These are phyloP conservation scores for Merodon equestris DNA, from an alignment of 2,888 invertebrate species.

Conservation along the genomic window DNA sequence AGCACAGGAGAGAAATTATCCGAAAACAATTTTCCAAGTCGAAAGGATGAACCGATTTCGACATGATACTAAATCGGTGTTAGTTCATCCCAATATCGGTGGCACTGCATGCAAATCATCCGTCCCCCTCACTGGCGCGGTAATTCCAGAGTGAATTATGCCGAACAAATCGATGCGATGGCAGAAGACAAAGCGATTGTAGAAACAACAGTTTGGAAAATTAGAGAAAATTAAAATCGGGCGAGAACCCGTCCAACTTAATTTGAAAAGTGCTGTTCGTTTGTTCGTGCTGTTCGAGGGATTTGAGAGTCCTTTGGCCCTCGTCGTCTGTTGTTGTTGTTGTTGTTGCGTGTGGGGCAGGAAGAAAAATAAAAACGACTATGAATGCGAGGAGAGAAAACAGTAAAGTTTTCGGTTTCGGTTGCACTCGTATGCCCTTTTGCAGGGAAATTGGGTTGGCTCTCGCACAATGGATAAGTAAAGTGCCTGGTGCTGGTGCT, in stretches of 20 bases:
- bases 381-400: too few relatives aligned
- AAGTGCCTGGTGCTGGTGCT: conserved; percentile 48
- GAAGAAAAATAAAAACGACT: too few relatives aligned
- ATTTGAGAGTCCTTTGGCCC: not conserved
- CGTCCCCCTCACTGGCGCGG: conserved; percentile 9
- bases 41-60: conserved; percentile 57
- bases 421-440: conserved; percentile 12
- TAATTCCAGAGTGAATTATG: conserved; percentile 45
- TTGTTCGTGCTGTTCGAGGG: conserved; percentile 34
- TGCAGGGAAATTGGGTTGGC: conserved; percentile 45
- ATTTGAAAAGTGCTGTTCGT: conserved; percentile 53
- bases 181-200: conserved; percentile 62
- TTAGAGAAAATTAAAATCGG: conserved; percentile 55
- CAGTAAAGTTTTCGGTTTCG: conserved; percentile 1
- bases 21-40: conserved; percentile 64
- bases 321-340: too few relatives aligned
- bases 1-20: conserved; percentile 67
- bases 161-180: conserved; percentile 30
- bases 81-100: conserved; percentile 55
- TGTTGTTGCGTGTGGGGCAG: too few relatives aligned
- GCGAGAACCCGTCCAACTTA: conserved; percentile 38
- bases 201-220: conserved; percentile 54
- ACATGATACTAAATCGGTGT: conserved; percentile 64
- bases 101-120: too few relatives aligned
- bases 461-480: conserved; percentile 51